phyloP scores from a whole-genome alignment of 2,113 vertebrate genomes.

The Erythrolamprus reginae region DNA sequence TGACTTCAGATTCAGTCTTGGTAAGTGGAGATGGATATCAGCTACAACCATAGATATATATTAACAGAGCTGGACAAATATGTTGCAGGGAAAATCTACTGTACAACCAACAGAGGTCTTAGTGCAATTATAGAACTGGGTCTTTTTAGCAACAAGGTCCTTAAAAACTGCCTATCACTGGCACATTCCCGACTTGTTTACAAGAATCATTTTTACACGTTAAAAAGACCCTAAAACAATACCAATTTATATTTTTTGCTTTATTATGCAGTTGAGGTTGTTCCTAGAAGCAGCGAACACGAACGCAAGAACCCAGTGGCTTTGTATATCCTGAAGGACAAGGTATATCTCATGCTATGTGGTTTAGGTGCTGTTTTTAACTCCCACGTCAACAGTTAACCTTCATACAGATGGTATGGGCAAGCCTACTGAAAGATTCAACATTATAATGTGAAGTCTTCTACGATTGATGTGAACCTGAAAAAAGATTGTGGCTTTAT shows the following conservation, averaged over 20 bases:
- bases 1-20: neutral
- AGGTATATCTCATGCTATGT: conserved; percentile 55
- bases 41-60: neutral
- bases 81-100: neutral
- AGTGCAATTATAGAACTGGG: neutral
- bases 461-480: neutral
- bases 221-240: neutral
- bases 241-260: neutral
- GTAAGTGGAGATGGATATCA: neutral
- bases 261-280: conserved; percentile 74
- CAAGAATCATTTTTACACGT: neutral
- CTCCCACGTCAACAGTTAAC: rapidly evolving
- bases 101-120: neutral
- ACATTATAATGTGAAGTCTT: neutral
- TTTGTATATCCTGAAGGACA: conserved; percentile 88
- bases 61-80: neutral
- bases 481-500: neutral
- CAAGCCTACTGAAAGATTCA: neutral
- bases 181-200: neutral
- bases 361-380: neutral
- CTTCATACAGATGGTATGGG: neutral
- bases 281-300: conserved; percentile 77
- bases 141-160: neutral
- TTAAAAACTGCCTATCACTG: neutral
- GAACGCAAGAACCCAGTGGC: conserved; percentile 85